A percentile compares a stretch with the other conserved stretches of the same genome.
Evolutionary conservation across 2,113 vertebrate genomes (phyloP).

Genomic region (Alethe castanea): DNA sequence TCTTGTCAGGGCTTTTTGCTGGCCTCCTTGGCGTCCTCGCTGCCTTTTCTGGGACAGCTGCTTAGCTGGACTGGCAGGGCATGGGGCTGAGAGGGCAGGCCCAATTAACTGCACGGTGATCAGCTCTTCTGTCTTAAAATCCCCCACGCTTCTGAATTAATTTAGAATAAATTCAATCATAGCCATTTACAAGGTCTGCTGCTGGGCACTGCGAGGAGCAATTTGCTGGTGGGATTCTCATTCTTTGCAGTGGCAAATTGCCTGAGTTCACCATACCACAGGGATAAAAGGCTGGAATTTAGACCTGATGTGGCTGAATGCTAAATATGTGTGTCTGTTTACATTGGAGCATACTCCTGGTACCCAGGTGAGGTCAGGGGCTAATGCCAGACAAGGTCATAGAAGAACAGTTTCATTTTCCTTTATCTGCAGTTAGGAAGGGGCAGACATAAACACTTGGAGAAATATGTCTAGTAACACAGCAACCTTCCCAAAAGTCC

Average conservation of each 20-base stretch:
- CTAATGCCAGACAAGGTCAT: background rate
- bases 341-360: background rate
- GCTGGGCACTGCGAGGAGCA: background rate
- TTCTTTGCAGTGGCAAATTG: background rate
- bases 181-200: conserved; percentile 9
- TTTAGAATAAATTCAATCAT: conserved; percentile 39
- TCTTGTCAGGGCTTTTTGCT: background rate
- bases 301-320: background rate
- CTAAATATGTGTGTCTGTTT: background rate
- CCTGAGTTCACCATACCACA: fast-evolving
- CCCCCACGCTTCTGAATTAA: background rate
- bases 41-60: conserved; percentile 15
- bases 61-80: background rate
- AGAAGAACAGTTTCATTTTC: background rate
- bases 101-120: background rate
- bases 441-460: background rate
- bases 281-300: background rate
- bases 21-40: background rate
- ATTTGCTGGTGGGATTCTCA: background rate
- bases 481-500: background rate
- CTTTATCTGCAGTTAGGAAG: background rate
- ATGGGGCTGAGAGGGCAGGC: background rate
- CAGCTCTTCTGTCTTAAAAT: conserved; percentile 7
- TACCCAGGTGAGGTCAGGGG: background rate
- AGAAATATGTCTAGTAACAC: background rate